Percentiles rank a stretch among this genome's conserved stretches.
These are phyloP conservation scores for Ctenodactylus gundi DNA, from an alignment of 2,113 vertebrate genomes.

Conservation along the genomic window DNA sequence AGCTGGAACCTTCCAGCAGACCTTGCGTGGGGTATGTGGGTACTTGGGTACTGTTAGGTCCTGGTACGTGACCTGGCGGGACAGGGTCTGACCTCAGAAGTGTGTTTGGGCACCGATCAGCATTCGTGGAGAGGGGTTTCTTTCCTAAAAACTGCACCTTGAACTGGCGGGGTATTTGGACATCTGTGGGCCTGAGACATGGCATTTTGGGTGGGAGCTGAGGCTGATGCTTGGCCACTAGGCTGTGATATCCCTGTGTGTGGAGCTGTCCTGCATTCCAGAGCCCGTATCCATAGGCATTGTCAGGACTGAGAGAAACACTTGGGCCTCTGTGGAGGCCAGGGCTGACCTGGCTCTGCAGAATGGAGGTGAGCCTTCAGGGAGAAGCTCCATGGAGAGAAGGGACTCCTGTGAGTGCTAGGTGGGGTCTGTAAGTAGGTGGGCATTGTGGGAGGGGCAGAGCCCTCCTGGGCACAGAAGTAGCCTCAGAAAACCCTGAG, in stretches of 20 bases:
- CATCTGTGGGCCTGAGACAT: background rate
- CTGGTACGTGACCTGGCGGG: background rate
- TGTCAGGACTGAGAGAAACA: background rate
- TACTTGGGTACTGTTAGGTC: background rate
- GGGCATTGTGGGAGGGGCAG: background rate
- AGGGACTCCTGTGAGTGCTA: background rate
- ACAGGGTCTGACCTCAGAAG: background rate
- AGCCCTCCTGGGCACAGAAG: background rate
- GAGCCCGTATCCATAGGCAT: too few relatives aligned
- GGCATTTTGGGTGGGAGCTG: background rate
- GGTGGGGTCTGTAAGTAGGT: background rate
- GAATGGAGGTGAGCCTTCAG: background rate
- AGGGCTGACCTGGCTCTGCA: background rate
- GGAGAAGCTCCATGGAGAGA: background rate
- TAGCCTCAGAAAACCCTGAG: background rate
- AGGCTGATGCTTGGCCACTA: background rate
- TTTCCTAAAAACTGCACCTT: fast-evolving
- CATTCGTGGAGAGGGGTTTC: background rate
- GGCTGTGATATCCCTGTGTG: fast-evolving
- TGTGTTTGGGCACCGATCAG: background rate
- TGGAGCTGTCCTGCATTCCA: too few relatives aligned
- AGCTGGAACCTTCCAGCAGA: background rate
- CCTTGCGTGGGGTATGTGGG: fast-evolving
- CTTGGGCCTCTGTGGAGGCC: background rate
- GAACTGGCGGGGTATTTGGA: background rate